These are phyloP conservation scores for Steatornis caripensis DNA, from an alignment of 2,113 vertebrate genomes.

Conservation along the genomic window DNA sequence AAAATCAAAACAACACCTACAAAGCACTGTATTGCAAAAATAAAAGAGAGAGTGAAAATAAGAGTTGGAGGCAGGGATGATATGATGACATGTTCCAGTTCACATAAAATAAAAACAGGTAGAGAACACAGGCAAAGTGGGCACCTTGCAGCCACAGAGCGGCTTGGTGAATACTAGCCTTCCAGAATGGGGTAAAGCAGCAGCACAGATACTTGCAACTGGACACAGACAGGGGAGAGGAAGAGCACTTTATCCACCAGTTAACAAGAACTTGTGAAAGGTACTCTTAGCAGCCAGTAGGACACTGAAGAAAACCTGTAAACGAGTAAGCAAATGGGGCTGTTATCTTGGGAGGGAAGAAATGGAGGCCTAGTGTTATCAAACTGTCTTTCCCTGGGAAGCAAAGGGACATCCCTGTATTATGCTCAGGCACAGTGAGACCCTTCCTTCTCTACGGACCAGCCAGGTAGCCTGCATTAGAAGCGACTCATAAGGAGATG, in stretches of 20 bases:
- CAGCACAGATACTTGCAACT: not conserved
- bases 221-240: not conserved
- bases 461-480: not conserved
- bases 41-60: not conserved
- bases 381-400: not conserved
- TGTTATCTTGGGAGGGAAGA: not conserved
- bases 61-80: not conserved
- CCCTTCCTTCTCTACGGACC: not conserved
- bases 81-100: not conserved
- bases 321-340: not conserved
- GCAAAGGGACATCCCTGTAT: not conserved
- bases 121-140: not conserved
- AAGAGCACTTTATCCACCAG: not conserved
- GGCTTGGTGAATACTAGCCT: not conserved
- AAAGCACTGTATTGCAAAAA: not conserved
- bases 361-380: not conserved
- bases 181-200: not conserved
- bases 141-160: not conserved
- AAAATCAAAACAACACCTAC: not conserved
- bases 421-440: not conserved
- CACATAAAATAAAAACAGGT: not conserved
- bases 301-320: not conserved
- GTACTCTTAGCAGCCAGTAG: not conserved
- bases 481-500: not conserved
- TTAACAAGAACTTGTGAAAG: not conserved